Base-by-base conservation (phyloP, 2,888 invertebrate species). In the Lypha dubia region DNA sequence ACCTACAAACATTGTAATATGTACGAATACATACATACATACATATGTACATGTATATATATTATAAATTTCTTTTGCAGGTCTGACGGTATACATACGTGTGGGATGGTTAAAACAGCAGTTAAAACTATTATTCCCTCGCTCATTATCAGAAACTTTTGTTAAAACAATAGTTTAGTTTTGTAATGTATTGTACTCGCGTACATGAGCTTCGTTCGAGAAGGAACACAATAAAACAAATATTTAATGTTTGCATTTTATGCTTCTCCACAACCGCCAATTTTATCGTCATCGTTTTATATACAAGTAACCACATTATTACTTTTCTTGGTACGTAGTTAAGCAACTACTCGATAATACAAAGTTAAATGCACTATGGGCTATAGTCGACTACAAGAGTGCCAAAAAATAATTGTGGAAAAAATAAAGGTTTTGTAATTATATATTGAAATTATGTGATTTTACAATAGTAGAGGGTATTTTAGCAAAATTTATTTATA, bases 81-180 rank as follows among this genome's bases (percentile, higher is more conserved):
- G 17, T 51, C 24, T 62, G 49, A 6, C 6, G 32, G 60, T 22
- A 17, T 17, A 20, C 51, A 17, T 17, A 20, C 51, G 49, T 1
- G 8, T 67, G 11, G 11, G 7, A 53, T 75, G 41, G 22, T 28
- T 65, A 15, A 44, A 41, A 28, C 44, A 56, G 38, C n/a, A 44
- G 32, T 3, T 38, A 11, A 6, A 7, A 41, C 63, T 32, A 63
- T 63, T 38, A 68, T 62, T 13, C 35, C 3, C 32, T 46, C 15
- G 44, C 22, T 65, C 73, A 74, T 75, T 74, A 81, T 75, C 56
- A 70, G 74, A 58, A 84, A 81, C 65, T 81, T 74, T 70, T 68
- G 77, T 65, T 81, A 70, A 75, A 74, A 76, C 81, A 84, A 81
- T 84, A 77, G 80, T 81, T 84, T 77, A 49, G 73, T 58, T 74